These are phyloP conservation scores for Grantiella picta DNA, from an alignment of 2,113 vertebrate species.

Conservation along the genomic window DNA sequence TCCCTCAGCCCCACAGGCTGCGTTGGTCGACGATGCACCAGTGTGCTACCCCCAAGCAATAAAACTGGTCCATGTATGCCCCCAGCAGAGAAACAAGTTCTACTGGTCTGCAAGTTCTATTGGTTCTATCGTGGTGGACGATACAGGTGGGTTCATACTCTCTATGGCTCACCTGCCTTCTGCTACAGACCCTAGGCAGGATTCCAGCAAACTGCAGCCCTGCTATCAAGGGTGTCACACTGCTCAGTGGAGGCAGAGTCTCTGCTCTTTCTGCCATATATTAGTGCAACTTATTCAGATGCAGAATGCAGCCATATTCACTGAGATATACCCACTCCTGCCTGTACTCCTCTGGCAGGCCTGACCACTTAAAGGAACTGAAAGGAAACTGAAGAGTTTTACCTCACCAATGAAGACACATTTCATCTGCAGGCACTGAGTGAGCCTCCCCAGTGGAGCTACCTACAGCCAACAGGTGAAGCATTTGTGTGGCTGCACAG, in stretches of 20 bases:
- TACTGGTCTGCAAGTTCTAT: accelerated
- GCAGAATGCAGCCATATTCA: background rate
- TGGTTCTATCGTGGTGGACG: background rate
- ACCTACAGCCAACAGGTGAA: background rate
- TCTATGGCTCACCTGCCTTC: background rate
- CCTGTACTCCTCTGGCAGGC: background rate
- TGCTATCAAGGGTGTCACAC: accelerated
- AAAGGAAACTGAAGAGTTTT: background rate
- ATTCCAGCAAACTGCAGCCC: background rate
- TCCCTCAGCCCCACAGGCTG: background rate
- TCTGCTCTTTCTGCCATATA: background rate
- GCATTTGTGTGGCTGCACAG: background rate
- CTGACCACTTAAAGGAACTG: background rate
- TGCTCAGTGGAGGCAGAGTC: background rate
- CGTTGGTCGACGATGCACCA: accelerated
- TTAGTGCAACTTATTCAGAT: background rate
- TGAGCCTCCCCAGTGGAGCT: background rate
- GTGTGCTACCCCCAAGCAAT: background rate
- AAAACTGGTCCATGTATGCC: background rate
- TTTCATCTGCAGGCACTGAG: background rate
- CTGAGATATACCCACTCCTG: background rate
- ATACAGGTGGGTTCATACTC: background rate
- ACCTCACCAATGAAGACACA: background rate
- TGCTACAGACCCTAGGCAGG: background rate
- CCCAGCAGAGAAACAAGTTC: background rate